Evolutionary conservation across 2,113 vertebrate species (phyloP).

Genomic region (Albula goreensis): DNA sequence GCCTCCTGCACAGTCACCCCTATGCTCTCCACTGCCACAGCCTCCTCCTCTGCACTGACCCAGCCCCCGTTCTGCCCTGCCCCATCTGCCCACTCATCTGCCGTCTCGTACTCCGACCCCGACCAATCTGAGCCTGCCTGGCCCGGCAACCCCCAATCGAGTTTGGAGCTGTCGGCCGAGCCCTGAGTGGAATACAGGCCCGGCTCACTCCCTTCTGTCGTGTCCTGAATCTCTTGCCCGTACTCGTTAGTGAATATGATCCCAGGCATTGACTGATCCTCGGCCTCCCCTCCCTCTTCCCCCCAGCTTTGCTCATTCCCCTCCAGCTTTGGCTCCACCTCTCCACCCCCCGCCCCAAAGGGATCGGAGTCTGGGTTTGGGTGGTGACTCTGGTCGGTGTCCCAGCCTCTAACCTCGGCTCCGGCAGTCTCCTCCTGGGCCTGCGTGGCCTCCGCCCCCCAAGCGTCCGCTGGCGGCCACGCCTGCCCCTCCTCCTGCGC

Average conservation of each 20-base stretch:
- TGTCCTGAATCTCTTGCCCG: conserved; percentile 60
- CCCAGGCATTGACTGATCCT: conserved; percentile 59
- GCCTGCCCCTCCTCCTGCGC: conserved; percentile 48
- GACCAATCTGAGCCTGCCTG: conserved; percentile 59
- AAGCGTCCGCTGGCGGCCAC: conserved; percentile 55
- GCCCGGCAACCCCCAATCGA: conserved; percentile 33
- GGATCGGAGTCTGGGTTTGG: conserved; percentile 46
- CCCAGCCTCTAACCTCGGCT: conserved; percentile 67
- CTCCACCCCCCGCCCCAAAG: conserved; percentile 33
- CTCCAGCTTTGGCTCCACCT: conserved; percentile 34
- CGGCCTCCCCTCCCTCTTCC: conserved; percentile 26
- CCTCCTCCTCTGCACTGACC: conserved; percentile 58
- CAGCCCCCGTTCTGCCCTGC: conserved; percentile 54
- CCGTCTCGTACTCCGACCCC: conserved; percentile 68
- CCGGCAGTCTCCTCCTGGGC: conserved; percentile 49
- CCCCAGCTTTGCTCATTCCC: conserved; percentile 20
- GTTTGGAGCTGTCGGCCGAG: conserved; percentile 22
- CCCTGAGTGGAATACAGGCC: conserved; percentile 22
- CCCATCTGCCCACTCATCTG: conserved; percentile 64
- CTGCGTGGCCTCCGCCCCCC: conserved; percentile 51
- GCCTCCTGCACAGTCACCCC: not conserved
- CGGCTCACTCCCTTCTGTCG: conserved; percentile 29
- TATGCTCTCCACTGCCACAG: conserved; percentile 28
- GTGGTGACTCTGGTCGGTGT: conserved; percentile 57
- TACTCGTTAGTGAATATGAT: conserved; percentile 67